Conservation (phyloP, 2,797 vertebrate genomes). For the Sebastes paucispinis region DNA sequence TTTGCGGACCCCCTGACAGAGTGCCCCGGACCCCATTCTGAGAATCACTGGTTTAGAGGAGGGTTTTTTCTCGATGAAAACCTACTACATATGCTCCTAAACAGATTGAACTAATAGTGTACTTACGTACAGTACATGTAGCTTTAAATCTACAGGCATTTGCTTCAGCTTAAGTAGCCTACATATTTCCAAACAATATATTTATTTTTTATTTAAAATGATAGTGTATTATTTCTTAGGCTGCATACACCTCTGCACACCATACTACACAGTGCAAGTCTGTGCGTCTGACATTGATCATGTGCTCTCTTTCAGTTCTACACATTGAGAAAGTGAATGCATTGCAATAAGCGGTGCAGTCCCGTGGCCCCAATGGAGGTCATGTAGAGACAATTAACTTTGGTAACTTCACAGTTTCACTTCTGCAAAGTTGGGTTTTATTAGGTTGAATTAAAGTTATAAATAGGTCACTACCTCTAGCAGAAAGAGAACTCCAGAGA, state of each 20-base stretch:
- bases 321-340: background rate
- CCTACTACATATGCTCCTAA: background rate
- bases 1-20: too few species aligned
- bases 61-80: background rate
- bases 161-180: background rate
- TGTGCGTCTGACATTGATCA: background rate
- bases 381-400: background rate
- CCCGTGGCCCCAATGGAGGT: too few species aligned
- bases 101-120: too few species aligned
- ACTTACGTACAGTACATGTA: too few species aligned
- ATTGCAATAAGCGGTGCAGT: background rate
- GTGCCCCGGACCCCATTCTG: too few species aligned
- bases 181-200: background rate
- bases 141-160: background rate
- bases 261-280: too few species aligned
- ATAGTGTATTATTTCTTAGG: background rate
- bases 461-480: background rate
- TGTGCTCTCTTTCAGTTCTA: background rate
- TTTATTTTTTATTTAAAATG: background rate
- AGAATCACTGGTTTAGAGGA: too few species aligned
- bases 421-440: background rate
- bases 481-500: background rate
- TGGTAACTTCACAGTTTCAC: background rate
- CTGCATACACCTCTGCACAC: background rate
- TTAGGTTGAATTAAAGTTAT: background rate